Percentiles rank a stretch among this genome's conserved stretches.
phyloP scores from a whole-genome alignment of 64 coral and sea anemone genomes.

The Acropora yongei region DNA sequence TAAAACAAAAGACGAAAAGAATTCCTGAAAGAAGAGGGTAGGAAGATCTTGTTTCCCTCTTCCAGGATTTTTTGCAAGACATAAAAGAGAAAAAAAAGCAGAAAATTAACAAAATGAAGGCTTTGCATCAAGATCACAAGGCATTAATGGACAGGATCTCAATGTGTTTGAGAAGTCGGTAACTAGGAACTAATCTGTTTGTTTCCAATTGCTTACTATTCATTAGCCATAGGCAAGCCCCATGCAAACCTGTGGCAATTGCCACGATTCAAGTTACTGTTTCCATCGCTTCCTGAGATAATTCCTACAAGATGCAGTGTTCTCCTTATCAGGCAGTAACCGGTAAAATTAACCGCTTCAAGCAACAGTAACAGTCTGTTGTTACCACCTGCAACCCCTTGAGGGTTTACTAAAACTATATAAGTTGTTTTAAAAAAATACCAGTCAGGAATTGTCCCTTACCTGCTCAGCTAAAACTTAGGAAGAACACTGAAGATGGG shows the following conservation, averaged over 20 bases:
- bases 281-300: not conserved
- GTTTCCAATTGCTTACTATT: not conserved
- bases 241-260: not conserved
- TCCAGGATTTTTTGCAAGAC: not conserved
- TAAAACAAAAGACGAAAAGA: not conserved
- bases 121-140: not conserved
- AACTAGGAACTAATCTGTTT: not conserved
- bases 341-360: too few species aligned
- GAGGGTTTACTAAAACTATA: too few species aligned
- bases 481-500: too few species aligned
- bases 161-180: conserved; percentile 10
- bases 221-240: not conserved
- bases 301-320: not conserved
- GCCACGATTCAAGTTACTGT: not conserved
- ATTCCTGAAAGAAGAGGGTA: not conserved
- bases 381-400: too few species aligned
- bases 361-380: too few species aligned
- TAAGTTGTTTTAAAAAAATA: too few species aligned
- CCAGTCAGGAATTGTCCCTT: too few species aligned
- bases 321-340: too few species aligned
- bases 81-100: conserved; percentile 18
- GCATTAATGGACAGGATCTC: not conserved
- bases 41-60: not conserved
- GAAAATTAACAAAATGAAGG: conserved; percentile 1
- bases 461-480: too few species aligned